Base-by-base conservation (phyloP, 2,888 invertebrate genomes). In the Hypercompe scribonia region DNA sequence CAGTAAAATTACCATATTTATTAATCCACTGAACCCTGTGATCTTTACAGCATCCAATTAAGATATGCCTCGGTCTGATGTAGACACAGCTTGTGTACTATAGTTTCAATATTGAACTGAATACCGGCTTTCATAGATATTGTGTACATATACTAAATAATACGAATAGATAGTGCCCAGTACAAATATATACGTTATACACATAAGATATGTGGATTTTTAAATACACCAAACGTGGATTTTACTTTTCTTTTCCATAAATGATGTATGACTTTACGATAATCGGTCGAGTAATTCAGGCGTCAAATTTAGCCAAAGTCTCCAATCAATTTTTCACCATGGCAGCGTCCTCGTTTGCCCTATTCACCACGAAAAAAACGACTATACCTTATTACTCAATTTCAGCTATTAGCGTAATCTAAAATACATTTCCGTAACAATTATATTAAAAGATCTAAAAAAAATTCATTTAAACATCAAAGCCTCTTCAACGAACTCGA, bases 391-490 rank as follows among this genome's bases (percentile, higher is more conserved):
- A 7, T 61, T 5, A 31, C 31, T 61, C 31, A 61, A 61, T 18
- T 7, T 61, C 31, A 31, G 8, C 18, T 15, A 31, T 61, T 61
- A 31, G 18, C 15, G 28, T 18, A 61, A 61, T 61, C 18, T 31
- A 61, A 61, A 61, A 31, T 61, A 61, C 28, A 61, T 61, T 18
- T 28, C 24, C n/a, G n/a, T 46, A 24, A 54, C 18, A 54, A 7
- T 34, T 68, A 15, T 7, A n/a, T 34, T 34, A 39, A 61, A 34
- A 21, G 42, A 70, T 64, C 42, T 63, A 0, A 34, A 34, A 64
- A 70, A 42, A 70, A 65, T 64, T 70, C 34, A 50, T 70, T 64
- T 13, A 24, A 39, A 63, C 50, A 68, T 68, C 70, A 70, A 70
- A 63, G 64, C 2, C 18, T 42, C 50, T 34, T 70, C 34, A 65